Percentiles rank a stretch among this genome's conserved stretches.
Conservation (phyloP, 1,140 invertebrate genomes). For the Drosophila kikkawai region DNA sequence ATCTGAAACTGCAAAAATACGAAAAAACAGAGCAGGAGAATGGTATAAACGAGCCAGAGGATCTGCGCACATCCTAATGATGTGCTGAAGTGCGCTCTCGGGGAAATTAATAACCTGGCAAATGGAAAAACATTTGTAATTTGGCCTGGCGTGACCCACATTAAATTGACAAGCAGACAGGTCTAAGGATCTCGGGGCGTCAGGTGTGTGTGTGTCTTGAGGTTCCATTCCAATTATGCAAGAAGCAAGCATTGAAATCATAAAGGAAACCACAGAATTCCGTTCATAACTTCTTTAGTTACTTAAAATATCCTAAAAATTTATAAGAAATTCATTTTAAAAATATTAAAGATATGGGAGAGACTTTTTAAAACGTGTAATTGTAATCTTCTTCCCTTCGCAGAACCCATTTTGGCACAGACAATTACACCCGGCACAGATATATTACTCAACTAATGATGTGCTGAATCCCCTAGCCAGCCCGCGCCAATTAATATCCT, state of each 20-base stretch:
- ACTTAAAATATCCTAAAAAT: too few relatives aligned
- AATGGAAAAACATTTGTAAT: conserved; percentile 39
- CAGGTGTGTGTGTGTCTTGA: conserved; percentile 3
- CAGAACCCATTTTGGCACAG: neutral
- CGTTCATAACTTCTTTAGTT: too few relatives aligned
- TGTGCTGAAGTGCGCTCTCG: conserved; percentile 43
- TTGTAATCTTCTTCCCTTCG: neutral
- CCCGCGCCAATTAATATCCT: conserved; percentile 21
- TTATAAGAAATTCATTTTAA: too few relatives aligned
- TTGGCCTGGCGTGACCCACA: conserved; percentile 30
- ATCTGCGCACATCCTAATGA: conserved; percentile 56
- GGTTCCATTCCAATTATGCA: neutral
- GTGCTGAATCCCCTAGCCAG: conserved; percentile 25
- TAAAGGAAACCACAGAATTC: too few relatives aligned
- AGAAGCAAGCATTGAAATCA: too few relatives aligned
- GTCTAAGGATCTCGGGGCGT: neutral
- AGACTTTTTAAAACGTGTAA: too few relatives aligned
- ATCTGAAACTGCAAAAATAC: conserved; percentile 4
- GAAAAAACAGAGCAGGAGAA: too few relatives aligned
- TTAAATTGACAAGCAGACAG: conserved; percentile 15
- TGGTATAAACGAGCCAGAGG: conserved; percentile 13
- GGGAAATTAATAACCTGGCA: conserved; percentile 28
- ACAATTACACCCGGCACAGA: conserved; percentile 1
- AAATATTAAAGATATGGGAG: too few relatives aligned
- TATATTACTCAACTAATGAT: conserved; percentile 39